Percentiles rank a stretch among this genome's conserved stretches.
Evolutionary conservation across 1,140 invertebrate genomes (phyloP).

Genomic region (Zophobas atratus): DNA sequence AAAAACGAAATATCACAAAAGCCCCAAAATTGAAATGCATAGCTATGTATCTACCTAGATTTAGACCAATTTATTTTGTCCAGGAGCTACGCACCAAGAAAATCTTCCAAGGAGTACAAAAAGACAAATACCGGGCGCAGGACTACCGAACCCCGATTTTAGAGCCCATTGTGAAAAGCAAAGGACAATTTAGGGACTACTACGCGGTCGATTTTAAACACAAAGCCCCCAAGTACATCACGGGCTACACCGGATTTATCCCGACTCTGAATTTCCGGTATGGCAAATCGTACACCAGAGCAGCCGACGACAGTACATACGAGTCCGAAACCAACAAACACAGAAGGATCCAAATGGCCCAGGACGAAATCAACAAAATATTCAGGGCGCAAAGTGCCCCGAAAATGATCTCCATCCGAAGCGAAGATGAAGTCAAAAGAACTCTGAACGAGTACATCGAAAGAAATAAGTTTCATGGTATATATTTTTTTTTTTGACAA

Average conservation of each 20-base stretch:
- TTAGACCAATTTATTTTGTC: conserved; percentile 4
- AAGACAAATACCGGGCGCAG: conserved; percentile 62
- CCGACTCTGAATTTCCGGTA: conserved; percentile 75
- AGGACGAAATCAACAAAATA: conserved; percentile 71
- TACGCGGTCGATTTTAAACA: conserved; percentile 61
- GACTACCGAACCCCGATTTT: conserved; percentile 56
- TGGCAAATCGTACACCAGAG: conserved; percentile 78
- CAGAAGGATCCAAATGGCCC: conserved; percentile 69
- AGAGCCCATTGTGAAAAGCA: conserved; percentile 50
- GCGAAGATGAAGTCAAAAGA: conserved; percentile 70
- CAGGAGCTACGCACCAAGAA: conserved; percentile 71
- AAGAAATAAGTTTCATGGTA: conserved; percentile 73
- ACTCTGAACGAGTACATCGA: conserved; percentile 69
- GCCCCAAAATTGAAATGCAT: background rate
- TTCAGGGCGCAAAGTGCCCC: conserved; percentile 71
- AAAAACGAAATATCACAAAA: background rate
- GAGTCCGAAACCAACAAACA: conserved; percentile 74
- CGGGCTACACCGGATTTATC: conserved; percentile 79
- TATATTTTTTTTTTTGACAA: background rate
- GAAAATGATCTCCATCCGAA: conserved; percentile 71
- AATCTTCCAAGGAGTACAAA: conserved; percentile 68
- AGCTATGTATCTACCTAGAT: background rate
- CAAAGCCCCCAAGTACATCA: conserved; percentile 74
- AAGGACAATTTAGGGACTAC: conserved; percentile 52
- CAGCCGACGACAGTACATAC: conserved; percentile 79